phyloP scores from a whole-genome alignment of 2,113 vertebrate species.

The Scytalopus superciliaris region DNA sequence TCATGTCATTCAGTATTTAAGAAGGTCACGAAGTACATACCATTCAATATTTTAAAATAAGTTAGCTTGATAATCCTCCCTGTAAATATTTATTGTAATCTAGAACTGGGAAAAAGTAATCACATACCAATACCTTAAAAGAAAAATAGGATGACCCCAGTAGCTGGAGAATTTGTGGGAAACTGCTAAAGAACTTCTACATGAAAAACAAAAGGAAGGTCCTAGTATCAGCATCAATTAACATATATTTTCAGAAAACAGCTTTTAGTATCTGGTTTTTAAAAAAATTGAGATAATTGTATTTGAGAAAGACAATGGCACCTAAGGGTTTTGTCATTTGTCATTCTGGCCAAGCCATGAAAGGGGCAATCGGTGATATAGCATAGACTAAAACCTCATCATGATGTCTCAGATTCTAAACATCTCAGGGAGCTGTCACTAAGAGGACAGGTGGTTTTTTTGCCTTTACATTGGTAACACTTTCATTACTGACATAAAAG shows the following conservation, averaged over 20 bases:
- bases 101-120: neutral
- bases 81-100: neutral
- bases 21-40: neutral
- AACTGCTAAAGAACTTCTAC: neutral
- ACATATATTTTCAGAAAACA: neutral
- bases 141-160: neutral
- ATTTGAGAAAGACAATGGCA: neutral
- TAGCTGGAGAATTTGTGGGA: neutral
- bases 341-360: neutral
- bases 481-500: neutral
- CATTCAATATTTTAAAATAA: neutral
- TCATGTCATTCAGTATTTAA: neutral
- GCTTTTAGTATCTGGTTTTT: neutral
- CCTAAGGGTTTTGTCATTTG: neutral
- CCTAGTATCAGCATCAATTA: neutral
- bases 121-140: fast-evolving
- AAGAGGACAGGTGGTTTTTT: neutral
- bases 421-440: neutral
- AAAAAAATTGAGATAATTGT: neutral
- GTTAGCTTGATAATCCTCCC: neutral
- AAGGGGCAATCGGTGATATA: neutral
- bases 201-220: neutral
- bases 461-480: neutral
- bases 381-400: neutral
- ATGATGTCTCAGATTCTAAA: neutral